Percentiles rank a stretch among this genome's conserved stretches.
phyloP scores from a whole-genome alignment of 1,140 invertebrate genomes.

The Pentalonia nigronervosa region DNA sequence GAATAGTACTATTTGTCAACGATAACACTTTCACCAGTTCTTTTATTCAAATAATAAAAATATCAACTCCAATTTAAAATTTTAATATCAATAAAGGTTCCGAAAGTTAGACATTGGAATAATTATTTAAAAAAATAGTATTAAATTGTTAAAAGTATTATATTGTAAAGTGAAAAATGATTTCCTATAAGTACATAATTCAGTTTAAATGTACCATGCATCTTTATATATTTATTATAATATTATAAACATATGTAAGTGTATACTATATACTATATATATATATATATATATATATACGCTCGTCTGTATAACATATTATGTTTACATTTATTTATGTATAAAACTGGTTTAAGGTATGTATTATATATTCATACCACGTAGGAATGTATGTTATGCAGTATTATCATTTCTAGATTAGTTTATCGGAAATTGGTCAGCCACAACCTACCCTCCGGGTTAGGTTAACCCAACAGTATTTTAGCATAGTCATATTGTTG shows the following conservation, averaged over 20 bases:
- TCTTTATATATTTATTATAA: not conserved
- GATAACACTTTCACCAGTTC: not conserved
- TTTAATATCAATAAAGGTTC: not conserved
- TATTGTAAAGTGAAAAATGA: not conserved
- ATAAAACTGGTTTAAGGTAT: not conserved
- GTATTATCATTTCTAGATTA: constrained; percentile 32
- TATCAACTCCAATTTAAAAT: not conserved
- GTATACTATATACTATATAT: too few species aligned
- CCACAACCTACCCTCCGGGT: not conserved
- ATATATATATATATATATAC: not conserved
- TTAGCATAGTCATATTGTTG: not conserved
- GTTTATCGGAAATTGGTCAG: constrained; percentile 20
- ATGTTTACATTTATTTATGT: not conserved
- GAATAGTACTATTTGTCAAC: not conserved
- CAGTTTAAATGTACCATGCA: not conserved
- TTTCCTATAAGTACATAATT: not conserved
- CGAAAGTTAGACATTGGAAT: not conserved
- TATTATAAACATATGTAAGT: too few species aligned
- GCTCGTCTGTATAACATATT: not conserved
- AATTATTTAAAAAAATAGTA: not conserved
- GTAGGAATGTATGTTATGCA: not conserved
- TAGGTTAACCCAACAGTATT: not conserved
- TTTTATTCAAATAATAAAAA: not conserved
- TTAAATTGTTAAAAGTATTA: not conserved
- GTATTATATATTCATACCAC: constrained; percentile 2